Base-by-base conservation (phyloP, 2,797 vertebrate genomes). In the Bucorvus abyssinicus region DNA sequence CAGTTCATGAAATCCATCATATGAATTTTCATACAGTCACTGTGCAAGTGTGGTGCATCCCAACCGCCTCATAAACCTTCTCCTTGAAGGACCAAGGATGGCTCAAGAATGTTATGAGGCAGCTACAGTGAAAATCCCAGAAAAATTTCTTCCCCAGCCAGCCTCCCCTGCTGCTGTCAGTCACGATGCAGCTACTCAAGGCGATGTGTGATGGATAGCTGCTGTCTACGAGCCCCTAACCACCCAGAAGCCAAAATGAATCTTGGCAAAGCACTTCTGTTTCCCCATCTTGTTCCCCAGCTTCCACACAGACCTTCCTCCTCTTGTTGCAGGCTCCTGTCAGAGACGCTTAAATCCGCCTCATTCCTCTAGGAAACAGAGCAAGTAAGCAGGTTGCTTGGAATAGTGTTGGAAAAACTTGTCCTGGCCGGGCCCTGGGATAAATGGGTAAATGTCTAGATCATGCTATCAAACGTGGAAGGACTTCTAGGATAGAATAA, bases 341-440 rank as follows among this genome's bases (percentile, higher is more conserved):
- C 90, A 95, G 40, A 96, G 75, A 74, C 68, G n/a, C 68, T 90
- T 93, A 92, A 84, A 95, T 84, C 93, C 68, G 90, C 44, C 84
- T 90, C 60, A 10, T 74, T 90, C 60, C 89, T 93, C 34, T 81
- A 92, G 71, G 53, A 89, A 90, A 78, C 67, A 59, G 29, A 84
- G 57, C 34, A 84, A 95, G 78, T 74, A 84, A 93, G 84, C 81
- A 96, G 81, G 87, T 92, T 81, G 56, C 44, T 89, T 84, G 60
- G 61, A 95, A 55, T 16, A 49, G 57, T 6, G 23, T 0, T 64
- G 69, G 53, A 73, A 63, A 95, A 93, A 84, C 44, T 32, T 84
- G 59, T 83, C 60, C 81, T 70, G 70, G 56, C 70, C 38, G 32
- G 24, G 12, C 32, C 15, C 20, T 36, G 30, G 36, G 85, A 91